These are phyloP conservation scores for Ashinkailepas kermadecensis DNA, from an alignment of 2,888 invertebrate genomes.

Conservation along the genomic window DNA sequence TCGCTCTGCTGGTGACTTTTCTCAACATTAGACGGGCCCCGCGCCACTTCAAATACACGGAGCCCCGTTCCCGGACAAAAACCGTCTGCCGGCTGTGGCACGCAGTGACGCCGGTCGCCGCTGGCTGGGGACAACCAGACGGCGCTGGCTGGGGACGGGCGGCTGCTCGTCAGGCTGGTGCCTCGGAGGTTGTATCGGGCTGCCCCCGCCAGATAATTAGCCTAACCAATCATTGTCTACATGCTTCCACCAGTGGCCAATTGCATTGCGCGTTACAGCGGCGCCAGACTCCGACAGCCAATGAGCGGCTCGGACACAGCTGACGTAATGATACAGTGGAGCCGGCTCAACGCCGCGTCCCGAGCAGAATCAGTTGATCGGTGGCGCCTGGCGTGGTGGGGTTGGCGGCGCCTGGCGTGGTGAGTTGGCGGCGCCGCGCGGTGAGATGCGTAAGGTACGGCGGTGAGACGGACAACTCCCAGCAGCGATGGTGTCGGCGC, in stretches of 20 bases:
- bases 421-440: not conserved
- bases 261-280: not conserved
- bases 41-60: too few species aligned
- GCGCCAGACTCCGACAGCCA: not conserved
- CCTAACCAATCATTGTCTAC: constrained; percentile 21
- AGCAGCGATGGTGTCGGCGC: not conserved
- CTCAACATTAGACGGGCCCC: too few species aligned
- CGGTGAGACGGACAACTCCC: not conserved
- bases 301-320: not conserved
- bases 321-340: constrained; percentile 12
- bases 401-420: not conserved
- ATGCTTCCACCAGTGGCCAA: not conserved
- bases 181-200: constrained; percentile 15
- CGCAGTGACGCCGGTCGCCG: too few species aligned
- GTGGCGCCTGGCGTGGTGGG: not conserved
- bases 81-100: too few species aligned
- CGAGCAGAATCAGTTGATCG: not conserved
- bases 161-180: constrained; percentile 10
- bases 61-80: too few species aligned
- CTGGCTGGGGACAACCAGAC: not conserved
- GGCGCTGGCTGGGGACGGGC: not conserved
- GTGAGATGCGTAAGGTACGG: not conserved
- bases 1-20: too few species aligned
- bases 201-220: constrained; percentile 16
- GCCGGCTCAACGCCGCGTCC: not conserved